Conservation (phyloP, 2,113 vertebrate genomes). For the Apaloderma vittatum region DNA sequence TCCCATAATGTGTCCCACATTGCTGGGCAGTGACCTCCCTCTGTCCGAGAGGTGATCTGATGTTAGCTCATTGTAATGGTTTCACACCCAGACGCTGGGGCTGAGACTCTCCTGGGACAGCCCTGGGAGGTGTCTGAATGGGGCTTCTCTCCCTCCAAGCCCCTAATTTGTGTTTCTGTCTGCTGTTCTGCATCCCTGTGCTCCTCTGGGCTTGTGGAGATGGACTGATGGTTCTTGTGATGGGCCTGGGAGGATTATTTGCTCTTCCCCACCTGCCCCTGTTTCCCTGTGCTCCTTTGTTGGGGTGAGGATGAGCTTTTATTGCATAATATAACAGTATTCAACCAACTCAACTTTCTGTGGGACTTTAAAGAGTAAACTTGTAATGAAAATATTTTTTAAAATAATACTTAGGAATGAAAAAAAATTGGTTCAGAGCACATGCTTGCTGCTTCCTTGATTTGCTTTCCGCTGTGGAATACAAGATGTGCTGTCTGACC, state of each 20-base stretch:
- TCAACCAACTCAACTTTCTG: neutral
- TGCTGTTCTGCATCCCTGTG: neutral
- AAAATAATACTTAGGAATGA: neutral
- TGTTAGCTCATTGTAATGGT: accelerated
- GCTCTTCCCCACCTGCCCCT: neutral
- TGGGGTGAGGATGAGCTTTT: neutral
- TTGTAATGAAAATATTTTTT: neutral
- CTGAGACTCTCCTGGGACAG: neutral
- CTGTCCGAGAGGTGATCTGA: neutral
- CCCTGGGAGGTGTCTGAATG: neutral
- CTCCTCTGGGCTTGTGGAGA: neutral
- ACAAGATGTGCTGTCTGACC: neutral
- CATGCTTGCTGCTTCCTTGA: neutral
- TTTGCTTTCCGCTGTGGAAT: neutral
- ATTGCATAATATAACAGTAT: neutral
- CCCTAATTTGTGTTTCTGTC: neutral
- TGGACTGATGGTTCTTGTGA: neutral
- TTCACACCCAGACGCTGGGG: neutral
- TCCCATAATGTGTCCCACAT: neutral
- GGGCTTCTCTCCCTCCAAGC: neutral
- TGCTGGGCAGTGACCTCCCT: too few relatives aligned
- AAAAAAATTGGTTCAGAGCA: neutral
- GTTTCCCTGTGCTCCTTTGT: neutral
- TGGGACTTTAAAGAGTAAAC: neutral
- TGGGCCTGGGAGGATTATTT: neutral